Base-by-base conservation (phyloP, 2,888 invertebrate genomes). In the Eustalomyia histrio region DNA sequence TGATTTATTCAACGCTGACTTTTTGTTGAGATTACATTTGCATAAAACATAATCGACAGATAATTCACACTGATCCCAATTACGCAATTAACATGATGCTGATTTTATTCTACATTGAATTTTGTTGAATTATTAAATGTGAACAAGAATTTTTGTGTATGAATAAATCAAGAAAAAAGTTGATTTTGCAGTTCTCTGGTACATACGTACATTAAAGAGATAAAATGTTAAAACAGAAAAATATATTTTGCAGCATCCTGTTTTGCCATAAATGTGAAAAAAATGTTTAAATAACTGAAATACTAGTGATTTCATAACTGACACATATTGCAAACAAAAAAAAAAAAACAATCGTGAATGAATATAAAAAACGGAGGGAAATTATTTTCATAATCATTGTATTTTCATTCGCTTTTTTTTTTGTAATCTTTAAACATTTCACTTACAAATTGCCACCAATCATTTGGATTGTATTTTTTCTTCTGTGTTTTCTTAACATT, bases 401-500 rank as follows among this genome's bases (percentile, higher is more conserved):
- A 39, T 57, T 57, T 67, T 55, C 60, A 35, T 74, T 75, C 57
- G 16, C 68, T 52, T 68, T 68, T 55, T 29, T 61, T 55, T 47
- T 58, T 71, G 12, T 75, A 65, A 76, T 82, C 80, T 76, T 64
- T 65, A 71, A 83, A 80, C 83, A 84, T 83, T 84, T 85, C 83
- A 79, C 84, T 84, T 84, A 84, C 83, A 85, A 85, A 85, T 84
- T 84, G 82, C 83, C 83, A 85, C 82, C 84, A 84, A 84, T 80
- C 79, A 76, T 67, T 82, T 82, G 74, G 76, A 78, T 73, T 79
- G 76, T 71, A 63, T 65, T 79, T 74, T 60, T 47, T 43, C 8
- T 12, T 39, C 14, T 39, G 63, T 63, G 55, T 57, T 39, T 74
- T 78, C 75, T 65, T 53, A 53, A 61, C 69, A 65, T 69, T 80